Evolutionary conservation across 2,113 vertebrate genomes (phyloP).

Genomic region (Nothobranchius kuhntae): DNA sequence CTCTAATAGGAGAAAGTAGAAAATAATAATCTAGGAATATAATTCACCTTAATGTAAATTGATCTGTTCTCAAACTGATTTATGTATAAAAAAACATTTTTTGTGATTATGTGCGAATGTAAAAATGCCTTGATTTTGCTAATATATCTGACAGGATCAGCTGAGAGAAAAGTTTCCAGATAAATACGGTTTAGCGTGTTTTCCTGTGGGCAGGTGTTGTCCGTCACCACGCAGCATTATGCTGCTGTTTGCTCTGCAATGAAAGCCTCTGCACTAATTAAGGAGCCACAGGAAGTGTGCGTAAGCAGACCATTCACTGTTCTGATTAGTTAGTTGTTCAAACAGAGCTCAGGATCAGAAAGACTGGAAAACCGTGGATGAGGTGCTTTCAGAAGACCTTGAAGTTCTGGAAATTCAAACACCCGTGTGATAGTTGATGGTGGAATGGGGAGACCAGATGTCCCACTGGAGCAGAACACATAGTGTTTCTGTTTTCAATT

Average conservation of each 20-base stretch:
- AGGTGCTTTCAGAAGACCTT: constrained; percentile 47
- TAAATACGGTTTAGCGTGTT: neutral
- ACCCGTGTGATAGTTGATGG: constrained; percentile 1
- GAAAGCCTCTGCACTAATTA: constrained; percentile 72
- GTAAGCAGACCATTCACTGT: constrained; percentile 60
- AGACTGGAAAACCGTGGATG: constrained; percentile 59
- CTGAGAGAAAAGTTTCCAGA: neutral
- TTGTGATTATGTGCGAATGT: neutral
- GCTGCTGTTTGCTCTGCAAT: constrained; percentile 71
- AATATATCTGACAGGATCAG: neutral
- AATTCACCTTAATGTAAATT: too few relatives aligned
- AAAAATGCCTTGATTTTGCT: neutral
- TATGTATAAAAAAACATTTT: neutral
- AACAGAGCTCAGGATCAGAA: constrained; percentile 51
- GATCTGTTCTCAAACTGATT: neutral
- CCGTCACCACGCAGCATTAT: constrained; percentile 68
- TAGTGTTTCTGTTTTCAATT: neutral
- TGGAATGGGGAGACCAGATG: constrained; percentile 12
- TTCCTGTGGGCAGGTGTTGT: constrained; percentile 59
- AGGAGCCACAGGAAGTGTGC: constrained; percentile 64
- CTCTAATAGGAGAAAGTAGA: too few relatives aligned
- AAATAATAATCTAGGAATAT: neutral
- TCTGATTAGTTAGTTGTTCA: constrained; percentile 68
- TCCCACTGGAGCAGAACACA: neutral
- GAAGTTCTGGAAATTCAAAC: constrained; percentile 62